Base-by-base conservation (phyloP, 2,113 vertebrate species). In the Catharus fuscescens region DNA sequence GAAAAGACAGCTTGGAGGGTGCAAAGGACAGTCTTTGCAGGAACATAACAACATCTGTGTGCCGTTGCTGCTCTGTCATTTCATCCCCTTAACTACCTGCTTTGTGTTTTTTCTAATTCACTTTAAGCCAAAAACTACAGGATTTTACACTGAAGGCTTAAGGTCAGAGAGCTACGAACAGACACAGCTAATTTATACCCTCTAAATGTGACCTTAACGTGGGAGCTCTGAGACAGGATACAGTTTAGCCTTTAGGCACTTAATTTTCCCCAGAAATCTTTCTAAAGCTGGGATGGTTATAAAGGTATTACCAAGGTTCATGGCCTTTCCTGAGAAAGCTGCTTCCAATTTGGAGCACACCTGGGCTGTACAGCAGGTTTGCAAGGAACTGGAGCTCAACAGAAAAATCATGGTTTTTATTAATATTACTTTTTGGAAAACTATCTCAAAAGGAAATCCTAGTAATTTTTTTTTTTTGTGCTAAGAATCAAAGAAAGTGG, bases 211-310 rank as follows among this genome's bases (percentile, higher is more conserved):
- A 86, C 92, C 60, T 92, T 88, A 92, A 86, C 8, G 14, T 90
- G 64, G 56, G 88, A 95, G 38, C 88, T 94, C 67, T 88, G 70
- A 94, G 84, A 59, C 86, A 95, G 91, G 96, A 96, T 86, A 60
- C 40, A 88, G 94, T 90, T 95, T 86, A 94, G 92, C 92, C 96
- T 96, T 94, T 91, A 86, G 95, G 94, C 91, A 67, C 94, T 93
- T 92, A 67, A 92, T 94, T 94, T 94, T 92, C 72, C 79, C 53
- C 65, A 90, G 92, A 93, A 90, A 69, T 90, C 61, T 78, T 86
- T 83, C 80, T 94, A 80, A 90, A 95, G 52, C 88, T 57, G 40
- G 76, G 52, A 47, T 80, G 34, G 52, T 93, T 95, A 86, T 92
- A 88, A 96, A 88, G 69, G 79, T 77, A 94, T 96, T 93, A 93